Evolutionary conservation across 2,797 vertebrate genomes (phyloP), one percentile per base, ranked within the genome.

Genomic region (Arctocebus calabarensis): DNA sequence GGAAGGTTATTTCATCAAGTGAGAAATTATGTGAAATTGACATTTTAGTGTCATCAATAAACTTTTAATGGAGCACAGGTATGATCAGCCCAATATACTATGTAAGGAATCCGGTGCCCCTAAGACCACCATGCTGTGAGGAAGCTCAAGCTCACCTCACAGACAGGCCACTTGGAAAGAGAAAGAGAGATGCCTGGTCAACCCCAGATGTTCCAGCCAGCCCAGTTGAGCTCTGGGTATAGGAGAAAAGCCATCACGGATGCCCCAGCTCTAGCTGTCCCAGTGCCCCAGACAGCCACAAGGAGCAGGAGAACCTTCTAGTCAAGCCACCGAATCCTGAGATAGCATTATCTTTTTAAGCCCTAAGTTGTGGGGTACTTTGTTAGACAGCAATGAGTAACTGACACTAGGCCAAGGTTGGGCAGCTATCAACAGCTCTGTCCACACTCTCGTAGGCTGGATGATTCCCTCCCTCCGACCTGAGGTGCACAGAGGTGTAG

Each of bases 281-380:
- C 29, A 10, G 1, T 11, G 14, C 10, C 48, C 57, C 29, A 0
- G 7, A 5, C 29, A 43, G 9, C 25, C 19, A 1, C 2, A 1
- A 17, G 45, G 27, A 19, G 34, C 57, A 64, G 77, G 77, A 25
- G 55, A 64, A 9, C 29, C 43, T 32, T 16, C 62, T 12, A 9
- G 55, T 66, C 74, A 48, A 37, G 55, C 17, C 27, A 20, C 25
- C 79, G 71, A 25, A 25, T 34, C 8, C 8, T 27, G n/a, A n/a
- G 77, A 2, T 14, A 17, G 2, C 27, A 59, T 29, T 9, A 37
- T 20, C 81, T 9, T 45, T 73, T 29, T 55, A 43, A 88, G 20
- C 57, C 14, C 0, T n/a, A 52, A n/a, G 27, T 32, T 73, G 64
- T 25, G 34, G 23, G 43, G 27, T 32, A 23, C 27, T 40, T 52